Evolutionary conservation across 2,888 invertebrate genomes (phyloP), one percentile per base, ranked within the genome.

Genomic region (Drosophila lutescens): DNA sequence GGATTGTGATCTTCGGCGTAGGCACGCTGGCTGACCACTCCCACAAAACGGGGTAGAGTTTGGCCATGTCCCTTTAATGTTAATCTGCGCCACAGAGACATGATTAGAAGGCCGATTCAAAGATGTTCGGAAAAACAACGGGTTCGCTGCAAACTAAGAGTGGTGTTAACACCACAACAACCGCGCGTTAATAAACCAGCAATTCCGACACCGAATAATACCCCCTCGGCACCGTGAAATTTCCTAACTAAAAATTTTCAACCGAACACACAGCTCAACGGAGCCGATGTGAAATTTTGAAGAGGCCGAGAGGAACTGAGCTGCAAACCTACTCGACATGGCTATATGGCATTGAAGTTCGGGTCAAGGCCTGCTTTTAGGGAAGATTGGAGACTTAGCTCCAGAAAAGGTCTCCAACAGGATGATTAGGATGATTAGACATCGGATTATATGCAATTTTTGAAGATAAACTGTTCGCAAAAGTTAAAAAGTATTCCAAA

Each of bases 231-330:
- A 10, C 34, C 12, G 23, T 5, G 36, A 49, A 49, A 12, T 23
- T 34, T 30, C 49, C 49, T 13, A 62, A 26, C 54, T 36, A 41
- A n/a, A 63, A 63, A 41, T 41, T n/a, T 13, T 8, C 1, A 17
- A 47, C 54, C 54, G 46, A 46, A 40, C 17, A 40, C 38, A 63
- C 15, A 40, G 44, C 53, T 46, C 30, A 17, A 15, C 15, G 13
- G 46, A 62, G 53, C 62, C 44, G 66, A 63, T 49, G 47, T 66
- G 9, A 13, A 36, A 15, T 54, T 47, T 63, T 20, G 63, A 13
- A 63, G 12, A 36, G 17, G 15, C 47, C 20, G 12, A 41, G 15
- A 30, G 40, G 15, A 34, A 66, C 47, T 66, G 65, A 63, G 23
- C 7, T 40, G 10, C 0, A 0, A 43, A 13, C 26, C 0, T 12